phyloP scores from a whole-genome alignment of 1,140 invertebrate species.

The Penaeus indicus region DNA sequence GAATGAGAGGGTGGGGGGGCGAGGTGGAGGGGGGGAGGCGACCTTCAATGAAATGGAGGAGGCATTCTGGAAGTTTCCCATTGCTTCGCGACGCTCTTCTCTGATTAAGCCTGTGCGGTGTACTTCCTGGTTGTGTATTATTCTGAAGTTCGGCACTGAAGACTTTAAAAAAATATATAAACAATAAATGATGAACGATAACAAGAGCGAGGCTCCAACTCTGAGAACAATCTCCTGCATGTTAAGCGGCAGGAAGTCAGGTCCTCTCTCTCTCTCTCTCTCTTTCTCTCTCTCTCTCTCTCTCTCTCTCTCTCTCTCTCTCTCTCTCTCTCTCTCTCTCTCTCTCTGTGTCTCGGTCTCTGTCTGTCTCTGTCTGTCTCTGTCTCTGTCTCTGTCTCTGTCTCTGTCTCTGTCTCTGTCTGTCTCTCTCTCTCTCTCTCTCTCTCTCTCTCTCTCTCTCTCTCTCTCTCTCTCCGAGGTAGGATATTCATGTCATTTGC shows the following conservation, averaged over 20 bases:
- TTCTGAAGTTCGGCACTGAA: too few relatives aligned
- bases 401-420: not conserved
- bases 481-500: not conserved
- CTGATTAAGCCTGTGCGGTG: too few relatives aligned
- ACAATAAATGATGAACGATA: too few relatives aligned
- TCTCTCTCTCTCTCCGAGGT: not conserved
- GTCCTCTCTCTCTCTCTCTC: not conserved
- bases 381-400: not conserved
- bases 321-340: not conserved
- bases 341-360: not conserved
- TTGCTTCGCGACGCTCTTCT: too few relatives aligned
- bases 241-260: not conserved
- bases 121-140: too few relatives aligned
- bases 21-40: too few relatives aligned
- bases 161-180: too few relatives aligned
- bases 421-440: not conserved
- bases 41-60: too few relatives aligned
- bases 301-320: not conserved
- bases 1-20: too few relatives aligned
- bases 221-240: too few relatives aligned
- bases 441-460: not conserved
- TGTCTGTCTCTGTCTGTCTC: not conserved
- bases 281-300: not conserved
- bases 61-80: too few relatives aligned
- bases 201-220: too few relatives aligned